Conservation (phyloP, 2,888 invertebrate species). For the Ecliptopera silaceata region DNA sequence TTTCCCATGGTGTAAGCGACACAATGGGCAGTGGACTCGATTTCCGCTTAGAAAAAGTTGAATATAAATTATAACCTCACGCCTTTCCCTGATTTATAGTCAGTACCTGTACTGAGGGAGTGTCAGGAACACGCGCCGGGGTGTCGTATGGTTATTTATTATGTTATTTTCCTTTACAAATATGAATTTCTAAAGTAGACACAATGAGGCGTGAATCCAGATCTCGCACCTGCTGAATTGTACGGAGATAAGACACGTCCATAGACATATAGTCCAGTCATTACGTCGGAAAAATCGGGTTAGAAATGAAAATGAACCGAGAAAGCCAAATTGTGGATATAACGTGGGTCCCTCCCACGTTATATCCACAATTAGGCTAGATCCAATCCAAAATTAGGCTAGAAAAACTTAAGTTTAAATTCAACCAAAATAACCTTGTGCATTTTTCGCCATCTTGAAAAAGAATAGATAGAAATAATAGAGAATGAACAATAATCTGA, state of each 20-base stretch:
- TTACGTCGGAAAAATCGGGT: no score
- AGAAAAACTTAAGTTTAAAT: no score
- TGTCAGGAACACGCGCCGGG: slow-evolving; percentile 56
- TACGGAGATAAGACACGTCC: no score
- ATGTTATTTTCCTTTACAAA: slow-evolving; percentile 45
- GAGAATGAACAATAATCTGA: no score
- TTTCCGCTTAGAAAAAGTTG: slow-evolving; percentile 31
- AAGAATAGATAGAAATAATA: no score
- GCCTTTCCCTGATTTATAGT: slow-evolving; percentile 64
- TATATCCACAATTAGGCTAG: no score
- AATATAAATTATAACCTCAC: slow-evolving; percentile 37
- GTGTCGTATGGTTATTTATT: slow-evolving; percentile 54
- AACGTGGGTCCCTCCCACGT: no score
- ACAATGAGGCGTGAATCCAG: slow-evolving; percentile 24
- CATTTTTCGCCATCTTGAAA: no score
- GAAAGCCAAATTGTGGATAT: no score
- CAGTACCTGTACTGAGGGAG: slow-evolving; percentile 44
- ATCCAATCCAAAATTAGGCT: no score
- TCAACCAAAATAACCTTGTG: no score
- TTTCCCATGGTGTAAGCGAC: slow-evolving; percentile 13
- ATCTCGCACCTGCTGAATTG: slow-evolving; percentile 8
- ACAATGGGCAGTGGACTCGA: slow-evolving; percentile 37
- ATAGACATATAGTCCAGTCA: no score
- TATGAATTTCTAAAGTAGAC: slow-evolving; percentile 32
- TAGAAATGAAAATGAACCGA: neutral